Percentiles rank a stretch among this genome's conserved stretches.
These are phyloP conservation scores for Drosophila barbarae DNA, from an alignment of 2,888 invertebrate genomes.

Conservation along the genomic window DNA sequence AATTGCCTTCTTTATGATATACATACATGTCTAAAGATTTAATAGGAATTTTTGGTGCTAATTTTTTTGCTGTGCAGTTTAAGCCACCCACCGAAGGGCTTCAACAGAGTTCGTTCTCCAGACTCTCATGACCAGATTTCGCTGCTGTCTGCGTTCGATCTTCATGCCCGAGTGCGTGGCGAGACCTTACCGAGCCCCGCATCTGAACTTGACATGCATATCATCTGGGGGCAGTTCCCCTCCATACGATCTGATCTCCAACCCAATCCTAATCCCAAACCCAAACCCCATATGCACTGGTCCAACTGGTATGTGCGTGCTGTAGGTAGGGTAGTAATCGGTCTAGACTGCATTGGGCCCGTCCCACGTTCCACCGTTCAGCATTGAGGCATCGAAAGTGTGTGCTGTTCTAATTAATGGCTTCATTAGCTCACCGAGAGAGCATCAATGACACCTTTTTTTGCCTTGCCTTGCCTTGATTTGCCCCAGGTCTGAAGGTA, in stretches of 20 bases:
- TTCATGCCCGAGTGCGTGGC: constrained; percentile 65
- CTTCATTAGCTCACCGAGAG: constrained; percentile 35
- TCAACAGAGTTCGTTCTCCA: constrained; percentile 1
- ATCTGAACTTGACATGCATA: constrained; percentile 69
- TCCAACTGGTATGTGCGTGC: constrained; percentile 53
- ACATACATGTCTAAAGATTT: too few relatives aligned
- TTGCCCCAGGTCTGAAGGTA: constrained; percentile 10
- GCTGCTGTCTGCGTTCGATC: constrained; percentile 56
- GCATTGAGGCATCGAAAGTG: constrained; percentile 57
- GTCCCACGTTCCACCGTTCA: constrained; percentile 63
- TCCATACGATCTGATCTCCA: not conserved
- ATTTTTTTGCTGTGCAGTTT: not conserved
- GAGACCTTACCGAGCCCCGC: constrained; percentile 51
- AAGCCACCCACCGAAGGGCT: constrained; percentile 37
- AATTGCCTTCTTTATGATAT: not conserved
- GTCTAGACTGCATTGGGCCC: constrained; percentile 69
- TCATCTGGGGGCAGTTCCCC: constrained; percentile 19
- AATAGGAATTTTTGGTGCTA: not conserved
- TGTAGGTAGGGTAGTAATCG: constrained; percentile 45
- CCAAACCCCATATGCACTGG: not conserved
- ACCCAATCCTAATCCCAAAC: not conserved
- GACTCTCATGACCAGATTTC: constrained; percentile 12
- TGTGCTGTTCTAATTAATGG: constrained; percentile 61
- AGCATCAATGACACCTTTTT: constrained; percentile 19
- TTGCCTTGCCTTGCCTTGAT: constrained; percentile 3